phyloP scores from a whole-genome alignment of 2,113 vertebrate species.

The Mungos mungo region DNA sequence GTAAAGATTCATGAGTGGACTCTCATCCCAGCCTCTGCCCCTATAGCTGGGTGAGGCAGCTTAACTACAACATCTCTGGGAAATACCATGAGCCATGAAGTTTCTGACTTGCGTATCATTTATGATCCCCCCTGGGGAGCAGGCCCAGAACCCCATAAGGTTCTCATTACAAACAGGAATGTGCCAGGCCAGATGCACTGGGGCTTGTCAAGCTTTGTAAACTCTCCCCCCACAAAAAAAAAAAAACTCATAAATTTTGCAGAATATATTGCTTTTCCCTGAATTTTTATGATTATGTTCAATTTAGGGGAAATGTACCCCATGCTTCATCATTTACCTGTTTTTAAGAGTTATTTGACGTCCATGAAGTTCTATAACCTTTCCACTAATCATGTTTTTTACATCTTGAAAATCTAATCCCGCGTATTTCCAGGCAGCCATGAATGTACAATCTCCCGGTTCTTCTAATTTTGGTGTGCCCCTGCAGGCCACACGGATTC shows the following conservation, averaged over 20 bases:
- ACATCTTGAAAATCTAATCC: slow-evolving; percentile 61
- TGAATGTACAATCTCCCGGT: neutral
- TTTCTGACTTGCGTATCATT: slow-evolving; percentile 70
- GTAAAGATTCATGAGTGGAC: slow-evolving; percentile 42
- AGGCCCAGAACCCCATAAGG: slow-evolving; percentile 68
- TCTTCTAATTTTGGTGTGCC: neutral
- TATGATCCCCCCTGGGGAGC: slow-evolving; percentile 69
- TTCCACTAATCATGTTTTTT: slow-evolving; percentile 51
- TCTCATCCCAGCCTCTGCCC: slow-evolving; percentile 28
- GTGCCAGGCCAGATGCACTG: slow-evolving; percentile 71
- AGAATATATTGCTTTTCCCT: slow-evolving; percentile 72
- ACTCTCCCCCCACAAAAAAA: neutral
- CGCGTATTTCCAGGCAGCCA: slow-evolving; percentile 35
- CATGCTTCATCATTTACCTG: slow-evolving; percentile 67
- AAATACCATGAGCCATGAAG: slow-evolving; percentile 65
- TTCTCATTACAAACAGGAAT: slow-evolving; percentile 80
- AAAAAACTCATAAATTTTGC: slow-evolving; percentile 74
- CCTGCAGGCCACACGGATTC: neutral
- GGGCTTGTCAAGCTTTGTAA: slow-evolving; percentile 67
- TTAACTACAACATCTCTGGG: slow-evolving; percentile 62
- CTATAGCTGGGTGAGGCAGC: neutral
- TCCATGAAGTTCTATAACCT: slow-evolving; percentile 26
- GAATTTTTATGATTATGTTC: slow-evolving; percentile 75
- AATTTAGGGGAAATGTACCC: slow-evolving; percentile 67
- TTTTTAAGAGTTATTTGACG: slow-evolving; percentile 59